Evolutionary conservation across 1,140 invertebrate genomes (phyloP), one percentile per base, ranked within the genome.

Genomic region (Monochamus saltuarius): DNA sequence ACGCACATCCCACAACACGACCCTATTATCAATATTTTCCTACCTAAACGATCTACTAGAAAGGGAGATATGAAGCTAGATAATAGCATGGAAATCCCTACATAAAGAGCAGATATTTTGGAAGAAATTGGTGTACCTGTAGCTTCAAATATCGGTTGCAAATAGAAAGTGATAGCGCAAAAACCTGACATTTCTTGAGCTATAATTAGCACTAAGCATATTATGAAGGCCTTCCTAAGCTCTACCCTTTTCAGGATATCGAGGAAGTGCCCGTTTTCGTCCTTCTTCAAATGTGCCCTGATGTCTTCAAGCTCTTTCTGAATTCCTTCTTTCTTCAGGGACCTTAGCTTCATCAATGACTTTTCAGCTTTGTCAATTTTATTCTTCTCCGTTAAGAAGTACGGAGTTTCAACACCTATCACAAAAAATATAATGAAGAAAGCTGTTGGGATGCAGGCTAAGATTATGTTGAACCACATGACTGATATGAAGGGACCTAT

Each of bases 161-260:
- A 84, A 74, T 90, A 92, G 74, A 91, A 91, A 17, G 91, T 81
- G 1, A 95, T 86, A 1, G 88, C 88, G 73, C 90, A 92, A 67
- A 90, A 89, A 14, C 91, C 91, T 2, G 85, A 87, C 8, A 92
- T 77, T 74, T 90, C 88, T 68, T 90, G 88, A 73, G 89, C 86
- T 39, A 82, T 73, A 42, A 89, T 85, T 35, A 94, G 76, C 1
- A 83, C 81, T 58, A 87, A 82, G 0, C 85, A 86, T 42, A 90
- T 85, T 38, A 87, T 77, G 45, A 94, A 73, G 0, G 85, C 86
- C 61, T 84, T 87, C n/a, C 82, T 76, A 66, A 86, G 83, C 1
- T 78, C 74, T 40, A 73, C 74, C 10, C 75, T 80, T 29, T 71
- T 80, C 40, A 85, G 78, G 43, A 68, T 62, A 42, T 66, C 64